phyloP scores from a whole-genome alignment of 2,888 invertebrate species.

The Amiota minor region DNA sequence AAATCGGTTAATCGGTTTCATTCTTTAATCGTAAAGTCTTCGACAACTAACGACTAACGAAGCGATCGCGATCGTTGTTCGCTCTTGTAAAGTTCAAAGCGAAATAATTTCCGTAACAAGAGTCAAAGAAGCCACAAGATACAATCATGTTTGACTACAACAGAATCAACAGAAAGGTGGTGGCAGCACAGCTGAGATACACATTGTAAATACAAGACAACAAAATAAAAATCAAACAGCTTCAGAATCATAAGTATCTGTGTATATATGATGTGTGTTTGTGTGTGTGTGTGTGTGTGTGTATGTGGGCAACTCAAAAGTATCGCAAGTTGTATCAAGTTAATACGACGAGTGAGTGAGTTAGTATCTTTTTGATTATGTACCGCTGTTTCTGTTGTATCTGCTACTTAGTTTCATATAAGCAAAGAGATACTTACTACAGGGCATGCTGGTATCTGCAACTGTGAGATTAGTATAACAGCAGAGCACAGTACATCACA shows the following conservation, averaged over 20 bases:
- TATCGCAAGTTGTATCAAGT: too few species aligned
- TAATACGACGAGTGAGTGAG: neutral
- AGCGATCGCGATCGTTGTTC: slow-evolving; percentile 49
- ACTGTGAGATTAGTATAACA: neutral
- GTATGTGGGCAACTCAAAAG: neutral
- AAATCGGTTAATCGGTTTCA: neutral
- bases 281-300: neutral
- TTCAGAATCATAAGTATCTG: neutral
- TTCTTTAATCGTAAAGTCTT: neutral
- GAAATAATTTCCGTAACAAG: slow-evolving; percentile 68
- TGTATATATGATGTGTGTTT: neutral
- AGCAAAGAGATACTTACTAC: neutral
- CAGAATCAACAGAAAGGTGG: slow-evolving; percentile 31
- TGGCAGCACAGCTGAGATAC: slow-evolving; percentile 32
- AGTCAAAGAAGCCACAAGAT: slow-evolving; percentile 59
- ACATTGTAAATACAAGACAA: neutral
- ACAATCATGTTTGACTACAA: slow-evolving; percentile 40
- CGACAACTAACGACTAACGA: slow-evolving; percentile 42
- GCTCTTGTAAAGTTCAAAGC: slow-evolving; percentile 66
- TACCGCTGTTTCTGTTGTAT: neutral
- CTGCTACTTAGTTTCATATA: neutral
- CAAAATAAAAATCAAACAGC: neutral
- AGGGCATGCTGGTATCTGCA: neutral
- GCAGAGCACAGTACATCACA: neutral
- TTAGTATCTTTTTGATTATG: neutral